Evolutionary conservation across 2,797 vertebrate genomes (phyloP).

Genomic region (Falco naumanni): DNA sequence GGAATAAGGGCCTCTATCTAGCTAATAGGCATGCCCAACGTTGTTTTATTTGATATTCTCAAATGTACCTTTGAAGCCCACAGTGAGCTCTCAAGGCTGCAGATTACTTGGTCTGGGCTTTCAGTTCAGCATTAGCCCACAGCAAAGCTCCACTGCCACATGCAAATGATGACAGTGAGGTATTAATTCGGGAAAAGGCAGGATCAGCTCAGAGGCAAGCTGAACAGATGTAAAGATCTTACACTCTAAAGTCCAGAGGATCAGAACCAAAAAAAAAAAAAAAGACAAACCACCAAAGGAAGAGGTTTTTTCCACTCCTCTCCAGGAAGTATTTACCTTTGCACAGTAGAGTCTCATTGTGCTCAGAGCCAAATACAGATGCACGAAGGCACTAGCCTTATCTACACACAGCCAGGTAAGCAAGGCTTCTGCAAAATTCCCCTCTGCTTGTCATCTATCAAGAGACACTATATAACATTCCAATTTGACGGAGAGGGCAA

Average conservation of each 20-base stretch:
- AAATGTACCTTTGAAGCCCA: background rate
- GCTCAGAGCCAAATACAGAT: background rate
- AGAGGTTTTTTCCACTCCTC: background rate
- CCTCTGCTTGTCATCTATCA: background rate
- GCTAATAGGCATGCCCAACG: background rate
- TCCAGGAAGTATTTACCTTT: background rate
- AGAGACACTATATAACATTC: background rate
- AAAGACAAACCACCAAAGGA: background rate
- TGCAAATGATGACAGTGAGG: background rate
- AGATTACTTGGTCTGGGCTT: background rate
- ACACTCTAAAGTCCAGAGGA: background rate
- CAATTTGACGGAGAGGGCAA: background rate
- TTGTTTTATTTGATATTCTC: background rate
- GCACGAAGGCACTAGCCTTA: background rate
- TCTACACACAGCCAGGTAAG: background rate
- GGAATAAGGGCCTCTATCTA: background rate
- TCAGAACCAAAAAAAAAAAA: background rate
- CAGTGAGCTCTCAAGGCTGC: background rate
- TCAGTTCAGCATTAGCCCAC: background rate
- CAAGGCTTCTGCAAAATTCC: background rate
- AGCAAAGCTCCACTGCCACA: background rate
- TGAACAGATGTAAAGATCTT: background rate
- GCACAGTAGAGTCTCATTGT: background rate
- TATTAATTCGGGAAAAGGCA: background rate
- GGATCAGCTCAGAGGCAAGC: background rate